Evolutionary conservation across 2,888 invertebrate species (phyloP), one percentile per base, ranked within the genome.

Genomic region (Nomada fucata): DNA sequence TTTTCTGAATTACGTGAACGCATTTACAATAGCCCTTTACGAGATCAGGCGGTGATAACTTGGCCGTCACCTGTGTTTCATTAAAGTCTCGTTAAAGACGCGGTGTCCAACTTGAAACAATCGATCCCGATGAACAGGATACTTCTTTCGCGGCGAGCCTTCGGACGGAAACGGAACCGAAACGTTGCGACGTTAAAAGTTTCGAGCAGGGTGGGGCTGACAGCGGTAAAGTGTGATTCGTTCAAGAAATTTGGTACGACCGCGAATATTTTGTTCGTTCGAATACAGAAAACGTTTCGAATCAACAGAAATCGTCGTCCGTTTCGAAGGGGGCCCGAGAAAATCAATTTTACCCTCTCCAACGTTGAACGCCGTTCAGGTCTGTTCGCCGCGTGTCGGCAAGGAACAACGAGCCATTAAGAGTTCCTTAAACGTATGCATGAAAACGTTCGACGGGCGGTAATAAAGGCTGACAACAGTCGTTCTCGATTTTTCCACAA

Each of bases 1-100:
- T 73, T 86, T 87, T 84, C 86, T 87, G 86, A 87, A 84, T 87
- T 86, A 87, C 87, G 87, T 87, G 87, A 84, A 87, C 73, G 71
- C 87, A 77, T 86, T 86, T 61, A 81, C 80, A 87, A 87, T 87
- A 80, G 59, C 61, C 26, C 63, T 65, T 73, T 65, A 42, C 67
- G 67, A 86, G 85, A 87, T 83, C 74, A 52, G 0, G n/a, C 2
- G 42, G 3, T 61, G 87, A 87, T 87, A 87, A 84, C 18, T 53
- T 3, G 11, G 42, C 55, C 71, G 73, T 72, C 72, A 67, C 68
- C 72, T 83, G 74, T 50, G 74, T 83, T 83, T 83, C 80, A n/a
- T 73, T 63, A 69, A 47, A 57, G 65, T 64, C 80, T 72, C 59
- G 47, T 36, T 59, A 68, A 53, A 59, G 59, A 65, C 44, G 36